A percentile compares a stretch with the other conserved stretches of the same genome.
Conservation (phyloP, 2,888 invertebrate genomes). For the Ptilodon capucinus region DNA sequence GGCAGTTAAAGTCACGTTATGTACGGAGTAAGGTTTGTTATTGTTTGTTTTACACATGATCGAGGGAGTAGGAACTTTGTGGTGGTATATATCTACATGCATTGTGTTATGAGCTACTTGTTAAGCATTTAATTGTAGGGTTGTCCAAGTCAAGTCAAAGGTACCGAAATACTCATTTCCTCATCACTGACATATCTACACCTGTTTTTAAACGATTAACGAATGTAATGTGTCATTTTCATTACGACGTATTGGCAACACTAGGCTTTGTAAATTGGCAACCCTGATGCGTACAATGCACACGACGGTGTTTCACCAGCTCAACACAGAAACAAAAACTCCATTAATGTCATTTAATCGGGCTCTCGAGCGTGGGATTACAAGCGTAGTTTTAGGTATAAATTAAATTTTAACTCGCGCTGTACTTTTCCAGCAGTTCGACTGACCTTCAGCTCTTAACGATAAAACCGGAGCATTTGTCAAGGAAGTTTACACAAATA, state of each 20-base stretch:
- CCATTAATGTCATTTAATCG: constrained; percentile 67
- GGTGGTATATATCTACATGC: not conserved
- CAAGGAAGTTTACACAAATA: constrained; percentile 47
- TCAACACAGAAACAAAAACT: constrained; percentile 51
- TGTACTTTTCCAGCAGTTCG: constrained; percentile 64
- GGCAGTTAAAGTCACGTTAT: constrained; percentile 13
- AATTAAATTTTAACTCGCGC: constrained; percentile 66
- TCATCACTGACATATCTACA: no score
- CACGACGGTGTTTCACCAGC: constrained; percentile 22
- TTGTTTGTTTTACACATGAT: constrained; percentile 1
- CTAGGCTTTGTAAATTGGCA: not conserved
- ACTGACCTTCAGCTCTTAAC: constrained; percentile 63
- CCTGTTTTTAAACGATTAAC: no score
- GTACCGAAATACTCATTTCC: not conserved
- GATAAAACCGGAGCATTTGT: constrained; percentile 57
- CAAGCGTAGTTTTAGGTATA: constrained; percentile 64
- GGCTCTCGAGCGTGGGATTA: constrained; percentile 74
- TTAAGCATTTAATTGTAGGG: not conserved
- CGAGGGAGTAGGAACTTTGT: not conserved
- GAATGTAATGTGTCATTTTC: not conserved
- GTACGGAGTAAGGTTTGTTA: not conserved
- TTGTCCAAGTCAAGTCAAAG: not conserved
- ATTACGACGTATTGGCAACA: not conserved
- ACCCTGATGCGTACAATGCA: constrained; percentile 3
- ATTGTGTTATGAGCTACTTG: not conserved